Evolutionary conservation across 2,113 vertebrate genomes (phyloP), one percentile per base, ranked within the genome.

Genomic region (Noturus placidus): DNA sequence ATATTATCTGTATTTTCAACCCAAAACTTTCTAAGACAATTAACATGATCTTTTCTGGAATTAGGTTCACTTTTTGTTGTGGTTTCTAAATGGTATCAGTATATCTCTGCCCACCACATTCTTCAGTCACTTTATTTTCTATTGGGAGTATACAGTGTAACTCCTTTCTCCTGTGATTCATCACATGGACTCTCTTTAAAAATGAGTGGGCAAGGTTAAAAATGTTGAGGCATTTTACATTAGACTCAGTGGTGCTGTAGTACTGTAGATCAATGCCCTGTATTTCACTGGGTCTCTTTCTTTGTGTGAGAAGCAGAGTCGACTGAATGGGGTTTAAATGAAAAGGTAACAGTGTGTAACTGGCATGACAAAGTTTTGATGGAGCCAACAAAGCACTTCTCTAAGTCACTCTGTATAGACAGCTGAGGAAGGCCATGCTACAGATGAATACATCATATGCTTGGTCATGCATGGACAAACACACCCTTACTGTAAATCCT

Each of bases 41-140:
- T 70, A 1, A 9, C 13, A 50, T 77, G 42, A 77, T 77, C 5
- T 9, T 78, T 79, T 22, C 15, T 19, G 19, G 50, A 54, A 81
- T 59, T 61, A 22, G 1, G 8, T 33, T 80, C 77, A 27, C 9
- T 81, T 77, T 85, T 81, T 85, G 63, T 70, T 57, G 20, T 86
- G 42, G 20, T 80, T 82, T 82, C 25, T 2, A 38, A 82, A 82
- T 42, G 79, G 33, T 61, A 82, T 61, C 30, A 38, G 79, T 42
- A 33, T 61, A 33, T 82, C 57, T 27, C 35, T 79, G 63, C 65
- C 46, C 59, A 27, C 6, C 13, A 61, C 81, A 90, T 90, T 80
- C 27, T 87, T 92, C 33, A 65, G 70, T 38, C 63, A 65, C 90
- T 90, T 93, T 86, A 92, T 84, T 92, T 93, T 69, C 87, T 92